Conservation (phyloP, 2,113 vertebrate species). For the Pandion haliaetus region DNA sequence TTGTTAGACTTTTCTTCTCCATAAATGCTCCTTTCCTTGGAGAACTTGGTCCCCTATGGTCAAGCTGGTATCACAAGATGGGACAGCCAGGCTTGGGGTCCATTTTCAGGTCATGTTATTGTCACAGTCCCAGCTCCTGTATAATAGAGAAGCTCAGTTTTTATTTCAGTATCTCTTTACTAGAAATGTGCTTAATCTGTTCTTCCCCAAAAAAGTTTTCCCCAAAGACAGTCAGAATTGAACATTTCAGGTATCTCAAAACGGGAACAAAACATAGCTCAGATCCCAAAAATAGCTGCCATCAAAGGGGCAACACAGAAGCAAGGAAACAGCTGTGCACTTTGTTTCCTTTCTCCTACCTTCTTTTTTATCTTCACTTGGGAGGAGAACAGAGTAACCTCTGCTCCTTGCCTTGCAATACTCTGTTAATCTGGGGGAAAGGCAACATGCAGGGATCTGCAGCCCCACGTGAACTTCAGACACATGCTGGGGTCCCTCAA, state of each 20-base stretch:
- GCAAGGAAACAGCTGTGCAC: not conserved
- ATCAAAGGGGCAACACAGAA: not conserved
- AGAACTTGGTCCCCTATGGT: not conserved
- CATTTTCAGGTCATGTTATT: accelerated
- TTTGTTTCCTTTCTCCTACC: not conserved
- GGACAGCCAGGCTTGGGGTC: not conserved
- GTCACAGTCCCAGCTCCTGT: not conserved
- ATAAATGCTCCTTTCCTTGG: not conserved
- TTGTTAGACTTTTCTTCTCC: not conserved
- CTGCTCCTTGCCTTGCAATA: not conserved
- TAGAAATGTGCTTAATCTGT: not conserved
- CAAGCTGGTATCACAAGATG: not conserved
- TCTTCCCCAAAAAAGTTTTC: not conserved
- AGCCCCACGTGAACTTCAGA: not conserved
- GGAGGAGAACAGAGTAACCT: not conserved
- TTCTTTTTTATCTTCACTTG: not conserved
- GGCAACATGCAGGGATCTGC: not conserved
- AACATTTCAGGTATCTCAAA: not conserved
- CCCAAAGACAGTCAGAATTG: not conserved
- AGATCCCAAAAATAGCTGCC: not conserved
- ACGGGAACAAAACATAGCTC: not conserved
- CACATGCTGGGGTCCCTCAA: not conserved
- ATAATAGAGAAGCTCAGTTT: not conserved
- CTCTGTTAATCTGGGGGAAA: not conserved
- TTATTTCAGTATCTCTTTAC: not conserved